Conservation (phyloP, 2,888 invertebrate species). For the Macrosiphum euphorbiae region DNA sequence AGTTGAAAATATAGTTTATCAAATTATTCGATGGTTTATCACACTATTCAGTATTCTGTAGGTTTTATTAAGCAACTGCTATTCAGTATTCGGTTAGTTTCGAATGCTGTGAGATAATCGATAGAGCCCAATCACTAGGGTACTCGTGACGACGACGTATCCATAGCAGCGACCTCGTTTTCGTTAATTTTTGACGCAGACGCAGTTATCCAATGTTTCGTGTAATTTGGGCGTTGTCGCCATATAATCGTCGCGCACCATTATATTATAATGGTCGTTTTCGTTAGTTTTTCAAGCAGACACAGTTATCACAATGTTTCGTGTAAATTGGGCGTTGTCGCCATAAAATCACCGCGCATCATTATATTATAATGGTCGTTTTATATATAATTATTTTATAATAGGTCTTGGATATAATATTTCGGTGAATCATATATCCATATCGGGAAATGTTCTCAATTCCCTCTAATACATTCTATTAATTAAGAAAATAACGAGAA, state of each 20-base stretch:
- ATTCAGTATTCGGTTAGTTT: not conserved
- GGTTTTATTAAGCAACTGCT: too few relatives aligned
- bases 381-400: not conserved
- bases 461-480: not conserved
- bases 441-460: not conserved
- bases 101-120: not conserved
- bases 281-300: not conserved
- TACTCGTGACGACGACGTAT: not conserved
- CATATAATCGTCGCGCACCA: not conserved
- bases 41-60: not conserved
- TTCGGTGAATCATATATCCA: not conserved
- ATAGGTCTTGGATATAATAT: not conserved
- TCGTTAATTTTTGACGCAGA: not conserved
- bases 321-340: not conserved
- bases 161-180: not conserved
- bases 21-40: not conserved
- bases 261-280: not conserved
- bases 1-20: not conserved
- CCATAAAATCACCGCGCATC: not conserved
- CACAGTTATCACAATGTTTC: not conserved
- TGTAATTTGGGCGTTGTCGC: not conserved
- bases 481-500: not conserved
- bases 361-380: not conserved
- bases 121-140: too few relatives aligned
- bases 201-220: not conserved